Evolutionary conservation across 2,113 vertebrate species (phyloP), one percentile per base, ranked within the genome.

Genomic region (Synodontis membranacea): DNA sequence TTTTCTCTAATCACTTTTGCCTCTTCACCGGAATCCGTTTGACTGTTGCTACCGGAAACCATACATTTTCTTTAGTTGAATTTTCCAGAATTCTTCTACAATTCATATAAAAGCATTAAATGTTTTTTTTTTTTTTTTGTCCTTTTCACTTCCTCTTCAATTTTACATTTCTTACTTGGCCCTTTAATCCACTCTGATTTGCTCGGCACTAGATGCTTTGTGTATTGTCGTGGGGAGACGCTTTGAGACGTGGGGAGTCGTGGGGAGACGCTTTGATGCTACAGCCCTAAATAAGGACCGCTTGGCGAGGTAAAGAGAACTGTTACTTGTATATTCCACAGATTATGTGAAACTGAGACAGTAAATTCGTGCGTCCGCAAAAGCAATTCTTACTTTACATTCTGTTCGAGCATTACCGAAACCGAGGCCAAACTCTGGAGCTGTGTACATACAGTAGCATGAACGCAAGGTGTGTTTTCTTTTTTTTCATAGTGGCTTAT

Each of bases 131-230:
- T n/a, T n/a, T n/a, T 92, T 89, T 83, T 91, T 78, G 87, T 88
- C 90, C 80, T 81, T 88, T 88, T 85, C 80, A 72, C 74, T 84
- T 89, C 85, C 87, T 89, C 90, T 88, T 90, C 25, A 89, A 93
- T 94, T 92, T 91, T 83, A 93, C 93, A 93, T 94, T 91, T 94
- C 93, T 92, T 90, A 89, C 92, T 91, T 91, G 91, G 90, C 84
- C 88, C 17, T 87, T 93, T 94, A 94, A 94, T 95, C 93, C n/a
- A n/a, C 85, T 87, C 93, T 94, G 94, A 94, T 95, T 94, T 94
- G 91, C 91, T 91, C 92, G 91, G 92, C 93, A 92, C 93, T 94
- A 92, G 89, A 88, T 88, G 86, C 83, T 91, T 91, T 21, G 44
- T 10, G 70, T 52, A 37, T 89, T 91, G 84, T 56, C 39, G 23